Evolutionary conservation across 2,113 vertebrate species (phyloP), one percentile per base, ranked within the genome.

Genomic region (Agapornis roseicollis): DNA sequence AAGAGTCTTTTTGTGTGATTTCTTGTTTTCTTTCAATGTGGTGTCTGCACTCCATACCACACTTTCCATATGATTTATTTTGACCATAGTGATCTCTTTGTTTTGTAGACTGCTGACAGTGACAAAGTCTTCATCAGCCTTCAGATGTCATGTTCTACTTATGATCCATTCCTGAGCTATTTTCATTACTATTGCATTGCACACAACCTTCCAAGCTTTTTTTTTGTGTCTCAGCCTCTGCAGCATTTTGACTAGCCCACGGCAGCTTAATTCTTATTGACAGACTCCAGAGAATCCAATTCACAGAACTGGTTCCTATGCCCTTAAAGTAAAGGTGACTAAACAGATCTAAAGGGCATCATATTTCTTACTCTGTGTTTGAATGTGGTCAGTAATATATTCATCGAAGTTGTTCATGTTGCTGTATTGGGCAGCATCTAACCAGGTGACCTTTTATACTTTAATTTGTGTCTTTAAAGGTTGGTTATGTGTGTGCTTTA

Each of bases 271-370:
- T 25, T 92, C 55, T 70, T 95, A 89, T 65, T 94, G 89, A 94
- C 91, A 85, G 91, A 88, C 80, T 82, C 58, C n/a, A 18, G 93
- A 93, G 69, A 96, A 96, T 90, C 64, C 68, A 94, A 96, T 96
- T 93, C 88, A 79, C 37, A 80, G 78, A 93, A 91, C n/a, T 0
- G 1, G 68, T 79, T 89, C 53, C 46, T 76, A 47, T 17, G 72
- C 71, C 88, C 89, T 95, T 85, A 89, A 95, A 95, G 87, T 33
- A 97, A 96, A 96, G 92, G 89, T 94, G 92, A 97, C 86, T 93
- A 94, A 94, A 94, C 80, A 94, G 74, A 96, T 85, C 66, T 88
- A 95, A 95, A 94, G 93, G 95, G 88, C 89, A 88, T 41, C 79
- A 8, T 80, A 85, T 77, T 76, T 85, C 49, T 74, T 81, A 82